Conservation (phyloP, 2,888 invertebrate species). For the Drosophila monieri region DNA sequence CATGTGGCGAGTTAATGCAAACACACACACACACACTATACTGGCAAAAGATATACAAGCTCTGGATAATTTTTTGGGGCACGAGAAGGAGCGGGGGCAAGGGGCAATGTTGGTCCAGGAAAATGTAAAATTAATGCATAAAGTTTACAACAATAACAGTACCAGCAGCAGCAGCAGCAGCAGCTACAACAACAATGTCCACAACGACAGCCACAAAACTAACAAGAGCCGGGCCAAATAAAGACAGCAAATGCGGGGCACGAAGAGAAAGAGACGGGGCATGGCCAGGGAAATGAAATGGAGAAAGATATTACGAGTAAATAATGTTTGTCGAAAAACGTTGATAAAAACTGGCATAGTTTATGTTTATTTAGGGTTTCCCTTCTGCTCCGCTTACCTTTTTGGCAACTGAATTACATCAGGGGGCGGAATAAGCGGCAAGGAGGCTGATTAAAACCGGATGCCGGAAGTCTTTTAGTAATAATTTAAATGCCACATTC, state of each 20-base stretch:
- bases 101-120: constrained; percentile 38
- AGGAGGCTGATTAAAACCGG: constrained; percentile 36
- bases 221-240: constrained; percentile 46
- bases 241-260: constrained; percentile 32
- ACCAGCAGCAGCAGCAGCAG: constrained; percentile 47
- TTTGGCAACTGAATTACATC: constrained; percentile 50
- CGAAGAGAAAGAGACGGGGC: constrained; percentile 23
- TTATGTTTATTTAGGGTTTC: constrained; percentile 33
- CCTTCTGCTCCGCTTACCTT: constrained; percentile 24
- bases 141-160: constrained; percentile 67
- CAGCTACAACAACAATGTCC: constrained; percentile 54
- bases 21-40: constrained; percentile 49
- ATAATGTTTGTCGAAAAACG: constrained; percentile 59
- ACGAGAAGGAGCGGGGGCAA: not conserved
- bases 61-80: constrained; percentile 12
- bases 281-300: constrained; percentile 29
- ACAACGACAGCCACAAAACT: constrained; percentile 43
- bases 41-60: constrained; percentile 17
- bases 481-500: constrained; percentile 51
- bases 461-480: constrained; percentile 59
- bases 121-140: constrained; percentile 81
- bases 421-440: constrained; percentile 37
- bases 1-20: constrained; percentile 78
- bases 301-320: constrained; percentile 61
- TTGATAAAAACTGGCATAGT: constrained; percentile 67